These are phyloP conservation scores for Actinia tenebrosa DNA, from an alignment of 64 coral and sea anemone genomes.

Conservation along the genomic window DNA sequence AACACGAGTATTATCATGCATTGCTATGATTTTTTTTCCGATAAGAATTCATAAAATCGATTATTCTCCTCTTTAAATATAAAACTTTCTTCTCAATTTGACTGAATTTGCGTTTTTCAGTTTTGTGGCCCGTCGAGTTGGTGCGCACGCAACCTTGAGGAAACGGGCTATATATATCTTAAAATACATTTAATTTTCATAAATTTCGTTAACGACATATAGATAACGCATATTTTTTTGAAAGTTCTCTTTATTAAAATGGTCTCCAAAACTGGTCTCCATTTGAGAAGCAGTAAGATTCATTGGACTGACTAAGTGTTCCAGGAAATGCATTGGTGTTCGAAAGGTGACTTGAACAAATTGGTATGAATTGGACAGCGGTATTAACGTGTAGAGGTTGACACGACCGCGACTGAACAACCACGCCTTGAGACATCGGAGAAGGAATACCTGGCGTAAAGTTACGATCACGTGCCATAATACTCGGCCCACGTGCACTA, in stretches of 20 bases:
- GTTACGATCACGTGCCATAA: not conserved
- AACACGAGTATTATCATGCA: too few species aligned
- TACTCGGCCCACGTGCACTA: not conserved
- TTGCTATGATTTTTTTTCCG: too few species aligned
- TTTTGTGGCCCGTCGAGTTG: too few species aligned
- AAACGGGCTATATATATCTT: too few species aligned
- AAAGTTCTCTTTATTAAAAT: not conserved
- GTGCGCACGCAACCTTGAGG: too few species aligned
- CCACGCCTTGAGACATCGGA: not conserved
- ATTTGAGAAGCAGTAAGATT: not conserved
- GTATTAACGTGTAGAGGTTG: not conserved
- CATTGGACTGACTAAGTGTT: not conserved
- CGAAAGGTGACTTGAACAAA: not conserved
- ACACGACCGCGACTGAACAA: not conserved
- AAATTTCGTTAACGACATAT: too few species aligned
- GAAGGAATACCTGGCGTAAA: not conserved
- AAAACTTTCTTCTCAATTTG: too few species aligned
- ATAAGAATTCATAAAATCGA: too few species aligned
- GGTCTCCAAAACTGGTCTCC: slow-evolving; percentile 15
- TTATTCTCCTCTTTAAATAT: too few species aligned
- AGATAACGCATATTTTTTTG: not conserved
- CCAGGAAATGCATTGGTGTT: not conserved
- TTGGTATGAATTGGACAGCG: slow-evolving; percentile 16
- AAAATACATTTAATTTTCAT: too few species aligned
- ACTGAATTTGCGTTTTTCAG: too few species aligned